phyloP scores from a whole-genome alignment of 2,888 invertebrate genomes.

The Teinopalpus imperialis region DNA sequence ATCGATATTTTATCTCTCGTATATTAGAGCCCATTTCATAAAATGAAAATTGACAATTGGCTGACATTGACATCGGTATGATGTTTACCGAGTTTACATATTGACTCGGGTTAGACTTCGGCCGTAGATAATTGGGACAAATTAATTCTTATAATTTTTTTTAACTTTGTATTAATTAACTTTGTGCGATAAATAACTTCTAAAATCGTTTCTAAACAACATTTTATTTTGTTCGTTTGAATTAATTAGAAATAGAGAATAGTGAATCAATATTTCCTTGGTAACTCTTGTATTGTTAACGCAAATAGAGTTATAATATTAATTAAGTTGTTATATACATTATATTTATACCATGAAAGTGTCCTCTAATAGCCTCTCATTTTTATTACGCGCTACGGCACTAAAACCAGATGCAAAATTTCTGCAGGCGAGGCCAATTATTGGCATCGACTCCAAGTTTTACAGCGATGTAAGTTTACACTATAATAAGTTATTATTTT shows the following conservation, averaged over 20 bases:
- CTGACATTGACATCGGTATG: slow-evolving; percentile 13
- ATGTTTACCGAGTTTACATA: slow-evolving; percentile 18
- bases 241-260: no score
- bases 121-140: slow-evolving; percentile 17
- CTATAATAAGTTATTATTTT: neutral
- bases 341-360: slow-evolving; percentile 14
- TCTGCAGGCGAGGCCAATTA: slow-evolving; percentile 9
- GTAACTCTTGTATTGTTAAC: no score
- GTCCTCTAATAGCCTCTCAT: slow-evolving; percentile 20
- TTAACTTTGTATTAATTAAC: slow-evolving; percentile 14
- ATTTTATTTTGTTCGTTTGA: neutral
- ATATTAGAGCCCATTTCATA: no score
- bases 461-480: slow-evolving; percentile 30
- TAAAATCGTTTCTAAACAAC: no score
- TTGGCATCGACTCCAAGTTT: slow-evolving; percentile 20
- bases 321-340: slow-evolving; percentile 1
- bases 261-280: no score
- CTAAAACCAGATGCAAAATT: slow-evolving; percentile 23
- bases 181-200: neutral
- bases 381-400: slow-evolving; percentile 16
- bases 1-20: no score
- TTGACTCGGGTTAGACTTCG: slow-evolving; percentile 6
- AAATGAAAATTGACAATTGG: no score
- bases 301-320: neutral
- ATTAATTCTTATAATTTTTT: slow-evolving; percentile 16